These are phyloP conservation scores for Anticlea derivata DNA, from an alignment of 2,888 invertebrate species.

Conservation along the genomic window DNA sequence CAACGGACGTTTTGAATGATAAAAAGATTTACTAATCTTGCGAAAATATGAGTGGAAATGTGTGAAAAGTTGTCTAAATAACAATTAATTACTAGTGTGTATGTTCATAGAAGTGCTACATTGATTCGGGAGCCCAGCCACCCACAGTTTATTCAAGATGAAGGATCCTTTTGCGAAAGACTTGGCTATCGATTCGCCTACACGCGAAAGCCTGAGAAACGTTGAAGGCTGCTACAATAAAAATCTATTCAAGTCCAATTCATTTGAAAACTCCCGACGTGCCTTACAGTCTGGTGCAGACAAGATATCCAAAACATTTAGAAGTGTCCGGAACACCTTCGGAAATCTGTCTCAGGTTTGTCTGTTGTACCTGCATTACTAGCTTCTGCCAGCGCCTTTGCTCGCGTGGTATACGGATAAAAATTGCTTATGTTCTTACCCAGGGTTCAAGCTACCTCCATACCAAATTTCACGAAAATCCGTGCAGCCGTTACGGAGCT, in stretches of 20 bases:
- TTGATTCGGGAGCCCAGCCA: background rate
- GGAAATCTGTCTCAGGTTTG: constrained; percentile 87
- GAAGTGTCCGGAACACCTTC: constrained; percentile 86
- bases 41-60: constrained; percentile 49
- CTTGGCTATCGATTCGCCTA: constrained; percentile 72
- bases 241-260: constrained; percentile 70
- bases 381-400: no score
- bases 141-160: constrained; percentile 44
- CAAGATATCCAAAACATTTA: constrained; percentile 86
- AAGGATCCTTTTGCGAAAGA: constrained; percentile 75
- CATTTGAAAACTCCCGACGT: constrained; percentile 85
- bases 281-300: constrained; percentile 87
- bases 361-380: background rate
- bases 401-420: no score
- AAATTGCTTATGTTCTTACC: no score
- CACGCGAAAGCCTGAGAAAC: constrained; percentile 68
- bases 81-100: constrained; percentile 15
- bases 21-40: no score
- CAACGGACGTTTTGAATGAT: no score
- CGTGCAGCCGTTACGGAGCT: no score
- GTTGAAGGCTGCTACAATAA: constrained; percentile 75
- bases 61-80: constrained; percentile 11
- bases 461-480: no score
- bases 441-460: no score
- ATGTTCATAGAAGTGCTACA: constrained; percentile 5